Conservation (phyloP, 2,113 vertebrate species). For the Mobula hypostoma region DNA sequence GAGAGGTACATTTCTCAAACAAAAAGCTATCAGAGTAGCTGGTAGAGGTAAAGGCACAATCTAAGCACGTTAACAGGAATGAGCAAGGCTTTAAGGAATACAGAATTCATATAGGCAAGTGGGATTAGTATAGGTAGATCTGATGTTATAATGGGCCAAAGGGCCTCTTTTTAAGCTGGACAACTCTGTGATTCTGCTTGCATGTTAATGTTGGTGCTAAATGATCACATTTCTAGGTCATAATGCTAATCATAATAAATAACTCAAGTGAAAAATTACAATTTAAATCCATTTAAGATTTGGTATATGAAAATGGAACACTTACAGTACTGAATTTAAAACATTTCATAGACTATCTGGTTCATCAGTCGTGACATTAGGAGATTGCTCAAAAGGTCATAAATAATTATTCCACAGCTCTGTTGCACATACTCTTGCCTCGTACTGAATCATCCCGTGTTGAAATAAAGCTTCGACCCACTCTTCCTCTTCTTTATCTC, state of each 20-base stretch:
- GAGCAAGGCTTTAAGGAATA: no score
- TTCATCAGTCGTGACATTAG: not conserved
- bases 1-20: no score
- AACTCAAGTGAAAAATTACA: slow-evolving; percentile 23
- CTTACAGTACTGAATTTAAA: not conserved
- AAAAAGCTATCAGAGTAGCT: no score
- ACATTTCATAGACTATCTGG: not conserved
- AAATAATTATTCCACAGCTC: not conserved
- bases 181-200: no score
- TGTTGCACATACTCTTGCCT: not conserved
- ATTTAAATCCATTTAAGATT: slow-evolving; percentile 16
- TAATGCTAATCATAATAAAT: not conserved
- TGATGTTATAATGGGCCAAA: no score
- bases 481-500: not conserved
- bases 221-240: not conserved
- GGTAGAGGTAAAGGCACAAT: no score
- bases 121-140: no score
- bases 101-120: no score
- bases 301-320: not conserved
- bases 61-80: no score
- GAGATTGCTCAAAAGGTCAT: not conserved
- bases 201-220: no score
- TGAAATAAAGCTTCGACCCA: not conserved
- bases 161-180: no score
- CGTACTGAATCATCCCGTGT: not conserved